Evolutionary conservation across 2,888 invertebrate genomes (phyloP), one percentile per base, ranked within the genome.

Genomic region (Dorcus hopei): DNA sequence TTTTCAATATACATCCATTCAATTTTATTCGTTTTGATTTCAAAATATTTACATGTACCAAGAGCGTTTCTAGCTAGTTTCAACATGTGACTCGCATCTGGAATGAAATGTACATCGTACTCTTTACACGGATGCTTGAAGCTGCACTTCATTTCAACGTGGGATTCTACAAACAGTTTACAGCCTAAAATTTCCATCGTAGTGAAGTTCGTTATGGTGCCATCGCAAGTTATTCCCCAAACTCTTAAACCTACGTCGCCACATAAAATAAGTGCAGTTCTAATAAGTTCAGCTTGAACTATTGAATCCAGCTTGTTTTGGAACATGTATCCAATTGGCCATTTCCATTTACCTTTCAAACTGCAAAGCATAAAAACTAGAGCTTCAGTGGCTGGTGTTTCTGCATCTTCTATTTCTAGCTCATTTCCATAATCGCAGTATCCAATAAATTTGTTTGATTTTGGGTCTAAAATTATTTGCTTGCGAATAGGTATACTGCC

Each of bases 321-420:
- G n/a, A 54, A 50, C 42, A 61, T 40, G 26, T 61, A 58, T 43
- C 58, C 58, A 26, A 61, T 53, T 47, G 55, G 58, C 54, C 56
- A 61, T 42, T 61, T 58, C 57, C 59, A 61, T 48, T 61, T 58
- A 26, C 50, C 57, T 54, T 61, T 50, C 47, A 59, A 49, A 14
- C 56, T 51, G 50, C 50, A 51, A 9, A 61, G 41, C 61, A 61
- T 59, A 56, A 61, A 53, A 56, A 61, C 58, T 40, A 56, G 39
- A 9, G 52, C 61, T 58, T 61, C 58, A n/a, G 58, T 52, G 11
- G 58, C 52, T 16, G 49, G 52, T 45, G 55, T 49, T 61, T 61
- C 58, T 49, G 47, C 38, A 9, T 43, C 38, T 58, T 58, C 58
- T 33, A 33, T 6, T 33, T 33, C 26, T 1, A 33, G 6, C 5